Percentiles rank a stretch among this genome's conserved stretches.
Evolutionary conservation across 2,888 invertebrate species (phyloP).

Genomic region (Stomorhina lunata): DNA sequence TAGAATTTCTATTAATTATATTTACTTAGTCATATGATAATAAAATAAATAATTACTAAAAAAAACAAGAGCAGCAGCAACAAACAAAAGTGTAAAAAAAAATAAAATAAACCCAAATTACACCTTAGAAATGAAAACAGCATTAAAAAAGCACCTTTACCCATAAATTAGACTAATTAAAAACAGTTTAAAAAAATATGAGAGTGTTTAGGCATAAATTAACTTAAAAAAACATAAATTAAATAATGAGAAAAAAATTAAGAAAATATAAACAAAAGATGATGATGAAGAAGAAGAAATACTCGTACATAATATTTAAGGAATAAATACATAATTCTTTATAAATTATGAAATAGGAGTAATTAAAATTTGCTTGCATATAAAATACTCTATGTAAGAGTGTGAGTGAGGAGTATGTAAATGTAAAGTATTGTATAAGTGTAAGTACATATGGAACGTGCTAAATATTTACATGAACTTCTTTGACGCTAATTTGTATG

Average conservation of each 20-base stretch:
- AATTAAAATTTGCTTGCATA: too few relatives aligned
- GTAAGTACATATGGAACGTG: too few relatives aligned
- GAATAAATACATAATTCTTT: conserved; percentile 20
- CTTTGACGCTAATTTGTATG: background rate
- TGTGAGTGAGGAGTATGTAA: background rate
- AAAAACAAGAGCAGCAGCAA: too few relatives aligned
- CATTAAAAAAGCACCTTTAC: background rate
- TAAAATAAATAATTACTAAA: conserved; percentile 23
- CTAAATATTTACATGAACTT: background rate
- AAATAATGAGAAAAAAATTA: background rate
- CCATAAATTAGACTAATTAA: conserved; percentile 50
- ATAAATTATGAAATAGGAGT: conserved; percentile 2
- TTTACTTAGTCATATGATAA: conserved; percentile 36
- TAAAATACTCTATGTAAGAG: too few relatives aligned
- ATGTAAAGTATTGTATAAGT: too few relatives aligned
- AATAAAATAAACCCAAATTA: background rate
- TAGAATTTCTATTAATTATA: conserved; percentile 41
- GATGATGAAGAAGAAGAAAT: too few relatives aligned
- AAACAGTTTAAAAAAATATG: conserved; percentile 28
- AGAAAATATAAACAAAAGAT: background rate
- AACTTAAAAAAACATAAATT: background rate
- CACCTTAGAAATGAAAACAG: background rate
- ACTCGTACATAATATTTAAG: too few relatives aligned
- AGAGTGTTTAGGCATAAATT: conserved; percentile 51
- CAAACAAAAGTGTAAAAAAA: background rate